These are phyloP conservation scores for Ctenoplectra terminalis DNA, from an alignment of 1,140 invertebrate species.

Conservation along the genomic window DNA sequence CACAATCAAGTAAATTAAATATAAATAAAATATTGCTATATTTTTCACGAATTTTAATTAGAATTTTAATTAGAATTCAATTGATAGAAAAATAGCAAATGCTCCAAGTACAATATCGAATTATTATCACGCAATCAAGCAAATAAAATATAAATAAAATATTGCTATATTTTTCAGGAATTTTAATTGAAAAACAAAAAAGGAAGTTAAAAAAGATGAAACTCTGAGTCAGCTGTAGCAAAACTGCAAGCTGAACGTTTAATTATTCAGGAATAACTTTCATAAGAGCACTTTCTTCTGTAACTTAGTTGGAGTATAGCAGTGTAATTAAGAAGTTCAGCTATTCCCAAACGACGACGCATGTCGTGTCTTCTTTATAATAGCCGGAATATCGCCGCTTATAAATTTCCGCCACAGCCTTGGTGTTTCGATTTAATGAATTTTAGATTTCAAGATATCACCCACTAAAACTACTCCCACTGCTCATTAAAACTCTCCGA, in stretches of 20 bases:
- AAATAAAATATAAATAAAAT: too few relatives aligned
- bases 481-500: slow-evolving; percentile 70
- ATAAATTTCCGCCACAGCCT: slow-evolving; percentile 58
- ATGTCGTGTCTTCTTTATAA: slow-evolving; percentile 54
- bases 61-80: too few relatives aligned
- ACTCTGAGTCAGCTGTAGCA: neutral
- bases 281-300: slow-evolving; percentile 19
- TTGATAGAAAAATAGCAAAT: too few relatives aligned
- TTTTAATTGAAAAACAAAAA: too few relatives aligned
- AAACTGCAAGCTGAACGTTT: neutral
- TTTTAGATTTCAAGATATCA: slow-evolving; percentile 76
- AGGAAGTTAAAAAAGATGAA: too few relatives aligned
- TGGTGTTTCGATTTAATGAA: slow-evolving; percentile 72
- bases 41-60: too few relatives aligned
- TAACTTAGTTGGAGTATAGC: slow-evolving; percentile 38
- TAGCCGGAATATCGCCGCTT: slow-evolving; percentile 42
- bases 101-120: too few relatives aligned
- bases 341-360: slow-evolving; percentile 48
- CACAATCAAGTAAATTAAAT: too few relatives aligned
- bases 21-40: too few relatives aligned
- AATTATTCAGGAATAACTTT: slow-evolving; percentile 36
- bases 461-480: slow-evolving; percentile 65
- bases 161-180: too few relatives aligned
- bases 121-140: too few relatives aligned
- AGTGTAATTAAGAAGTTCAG: slow-evolving; percentile 65